Evolutionary conservation across 2,113 vertebrate species (phyloP), one percentile per base, ranked within the genome.

Genomic region (Oryzias curvinotus): DNA sequence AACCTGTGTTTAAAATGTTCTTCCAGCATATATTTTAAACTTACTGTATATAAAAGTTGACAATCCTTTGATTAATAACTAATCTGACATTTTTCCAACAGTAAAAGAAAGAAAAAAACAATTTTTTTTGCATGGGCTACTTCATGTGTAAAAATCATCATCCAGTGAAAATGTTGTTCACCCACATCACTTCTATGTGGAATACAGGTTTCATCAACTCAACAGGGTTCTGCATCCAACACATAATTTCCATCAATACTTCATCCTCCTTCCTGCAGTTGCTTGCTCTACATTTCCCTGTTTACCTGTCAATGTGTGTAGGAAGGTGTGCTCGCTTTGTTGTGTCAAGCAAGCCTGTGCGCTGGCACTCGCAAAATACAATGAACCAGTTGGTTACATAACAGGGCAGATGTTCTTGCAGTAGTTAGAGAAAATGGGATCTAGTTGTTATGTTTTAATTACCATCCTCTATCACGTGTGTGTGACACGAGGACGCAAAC

Each of bases 341-440:
- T 59, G 19, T 75, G 65, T 78, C 45, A 49, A 62, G 56, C 45
- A 62, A 41, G 44, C 13, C 23, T 51, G 26, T 12, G 4, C 55
- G 19, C 57, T 30, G 42, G 49, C 63, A 46, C 51, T 56, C 63
- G 45, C 23, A 8, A 23, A 19, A 62, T 46, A 28, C 19, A 42
- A 23, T 18, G 19, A 19, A 68, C 52, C 25, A 56, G 30, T 61
- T 45, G 5, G 25, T 69, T 81, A 59, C n/a, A 1, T 80, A 80
- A 78, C 10, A 7, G 19, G 15, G 73, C 72, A 78, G 78, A 62
- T 84, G 78, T 77, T 78, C 54, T 50, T 62, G 73, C 56, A 14
- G 57, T 30, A 47, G 50, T 65, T 12, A 15, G 36, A 19, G 36
- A 17, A 28, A 17, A 30, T 4, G 0, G 49, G 65, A 10, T 21